Evolutionary conservation across 2,888 invertebrate genomes (phyloP), one percentile per base, ranked within the genome.

Genomic region (Pecten maximus): DNA sequence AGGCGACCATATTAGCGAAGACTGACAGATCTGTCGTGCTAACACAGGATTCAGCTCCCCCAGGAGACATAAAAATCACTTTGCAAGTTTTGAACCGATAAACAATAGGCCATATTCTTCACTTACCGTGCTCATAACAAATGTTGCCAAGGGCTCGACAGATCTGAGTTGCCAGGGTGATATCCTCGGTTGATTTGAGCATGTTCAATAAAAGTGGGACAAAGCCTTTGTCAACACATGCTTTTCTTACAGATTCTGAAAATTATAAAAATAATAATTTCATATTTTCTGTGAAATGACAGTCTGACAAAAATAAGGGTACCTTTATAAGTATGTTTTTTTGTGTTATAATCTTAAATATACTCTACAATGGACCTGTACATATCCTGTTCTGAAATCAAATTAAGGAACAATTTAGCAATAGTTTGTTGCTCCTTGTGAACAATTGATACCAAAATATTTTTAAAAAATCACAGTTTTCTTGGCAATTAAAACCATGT

Each of bases 101-200:
- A 28, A 74, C 15, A 35, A 28, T 54, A 54, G 19, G 87, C 87
- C 87, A 87, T 88, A 19, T 86, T 16, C 39, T 86, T 40, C 44
- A 93, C 94, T 97, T 97, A 97, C 98, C 98, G 97, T 98, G 98
- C 96, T 98, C 98, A 96, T 98, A 99, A 96, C 98, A 98, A 95
- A 99, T 98, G 97, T 99, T 99, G 60, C 98, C 99, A 40, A 99
- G 97, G 3, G 98, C 98, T 95, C 99, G 97, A 94, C 98, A 98
- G 86, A 98, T 97, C 96, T 99, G 98, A 93, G 98, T 98, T 15
- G 98, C 97, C 89, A 98, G 92, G 90, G 94, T 92, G 40, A 94
- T 91, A 93, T 96, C 94, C 50, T 95, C 93, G 86, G 92, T 92
- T n/a, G 92, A 93, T 87, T 93, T 90, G 88, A 97, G 92, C 15